Evolutionary conservation across 2,888 invertebrate species (phyloP).

Genomic region (Parochlus steinenii): DNA sequence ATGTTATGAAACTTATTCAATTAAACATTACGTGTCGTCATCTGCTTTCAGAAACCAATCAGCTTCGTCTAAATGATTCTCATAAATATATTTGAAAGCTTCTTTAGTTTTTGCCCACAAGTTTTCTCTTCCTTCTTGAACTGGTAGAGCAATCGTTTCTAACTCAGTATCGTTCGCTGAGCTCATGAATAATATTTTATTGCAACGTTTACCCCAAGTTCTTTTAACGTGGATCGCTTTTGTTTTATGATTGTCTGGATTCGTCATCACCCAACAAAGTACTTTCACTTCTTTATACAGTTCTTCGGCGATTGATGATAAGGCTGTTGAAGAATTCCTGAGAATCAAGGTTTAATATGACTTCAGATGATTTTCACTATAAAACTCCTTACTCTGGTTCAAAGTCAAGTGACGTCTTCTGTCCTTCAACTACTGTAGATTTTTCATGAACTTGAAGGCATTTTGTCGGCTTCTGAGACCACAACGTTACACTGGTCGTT

Average conservation of each 20-base stretch:
- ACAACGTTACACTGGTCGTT: no score
- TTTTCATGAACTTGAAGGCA: no score
- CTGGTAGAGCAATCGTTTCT: slow-evolving; percentile 59
- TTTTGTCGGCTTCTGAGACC: no score
- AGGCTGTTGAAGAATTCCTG: no score
- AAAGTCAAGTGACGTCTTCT: no score
- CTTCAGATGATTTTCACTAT: no score
- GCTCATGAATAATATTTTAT: slow-evolving; percentile 66
- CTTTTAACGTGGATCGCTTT: slow-evolving; percentile 77
- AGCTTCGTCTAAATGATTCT: slow-evolving; percentile 58
- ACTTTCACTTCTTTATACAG: slow-evolving; percentile 56
- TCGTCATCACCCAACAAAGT: slow-evolving; percentile 87
- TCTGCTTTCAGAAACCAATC: slow-evolving; percentile 94
- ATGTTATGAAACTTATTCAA: no score
- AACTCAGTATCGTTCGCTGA: slow-evolving; percentile 48
- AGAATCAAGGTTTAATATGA: no score
- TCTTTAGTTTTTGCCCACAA: slow-evolving; percentile 89
- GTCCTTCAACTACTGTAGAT: no score
- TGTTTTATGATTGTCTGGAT: slow-evolving; percentile 61
- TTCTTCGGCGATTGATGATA: slow-evolving; percentile 50
- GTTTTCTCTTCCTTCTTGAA: slow-evolving; percentile 63
- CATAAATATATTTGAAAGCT: slow-evolving; percentile 67
- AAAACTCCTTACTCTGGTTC: no score
- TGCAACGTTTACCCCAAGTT: slow-evolving; percentile 81
- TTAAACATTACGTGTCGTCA: slow-evolving; percentile 73